Percentiles rank a stretch among this genome's conserved stretches.
These are phyloP conservation scores for Amblyraja radiata DNA, from an alignment of 2,797 vertebrate genomes.

Conservation along the genomic window DNA sequence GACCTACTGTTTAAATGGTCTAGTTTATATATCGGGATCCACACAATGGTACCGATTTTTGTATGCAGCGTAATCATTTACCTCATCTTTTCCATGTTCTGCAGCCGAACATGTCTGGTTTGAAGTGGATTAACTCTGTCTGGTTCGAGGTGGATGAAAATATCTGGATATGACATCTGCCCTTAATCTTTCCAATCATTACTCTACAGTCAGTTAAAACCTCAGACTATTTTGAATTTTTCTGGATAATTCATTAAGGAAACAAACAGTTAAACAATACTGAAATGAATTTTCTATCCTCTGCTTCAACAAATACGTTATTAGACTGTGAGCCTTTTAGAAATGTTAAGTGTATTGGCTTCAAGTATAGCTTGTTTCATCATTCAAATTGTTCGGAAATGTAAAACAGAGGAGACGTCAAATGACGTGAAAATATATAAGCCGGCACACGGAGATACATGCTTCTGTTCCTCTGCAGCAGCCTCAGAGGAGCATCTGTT, in stretches of 20 bases:
- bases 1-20: not conserved
- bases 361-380: not conserved
- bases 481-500: constrained; percentile 67
- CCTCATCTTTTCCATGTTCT: not conserved
- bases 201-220: not conserved
- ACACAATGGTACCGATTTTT: not conserved
- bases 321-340: constrained; percentile 18
- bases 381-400: constrained; percentile 1
- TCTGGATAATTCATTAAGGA: not conserved
- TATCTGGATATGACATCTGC: not conserved
- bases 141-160: not conserved
- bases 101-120: too few species aligned
- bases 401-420: constrained; percentile 30
- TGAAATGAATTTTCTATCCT: not conserved
- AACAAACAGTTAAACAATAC: not conserved
- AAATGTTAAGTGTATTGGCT: constrained; percentile 16
- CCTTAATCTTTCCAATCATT: not conserved
- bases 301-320: not conserved
- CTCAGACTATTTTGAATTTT: not conserved
- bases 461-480: constrained; percentile 92
- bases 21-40: not conserved
- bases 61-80: not conserved
- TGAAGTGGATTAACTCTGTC: not conserved
- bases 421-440: constrained; percentile 43
- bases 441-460: constrained; percentile 66